These are phyloP conservation scores for Trachops cirrhosus DNA, from an alignment of 2,797 vertebrate species.

Conservation along the genomic window DNA sequence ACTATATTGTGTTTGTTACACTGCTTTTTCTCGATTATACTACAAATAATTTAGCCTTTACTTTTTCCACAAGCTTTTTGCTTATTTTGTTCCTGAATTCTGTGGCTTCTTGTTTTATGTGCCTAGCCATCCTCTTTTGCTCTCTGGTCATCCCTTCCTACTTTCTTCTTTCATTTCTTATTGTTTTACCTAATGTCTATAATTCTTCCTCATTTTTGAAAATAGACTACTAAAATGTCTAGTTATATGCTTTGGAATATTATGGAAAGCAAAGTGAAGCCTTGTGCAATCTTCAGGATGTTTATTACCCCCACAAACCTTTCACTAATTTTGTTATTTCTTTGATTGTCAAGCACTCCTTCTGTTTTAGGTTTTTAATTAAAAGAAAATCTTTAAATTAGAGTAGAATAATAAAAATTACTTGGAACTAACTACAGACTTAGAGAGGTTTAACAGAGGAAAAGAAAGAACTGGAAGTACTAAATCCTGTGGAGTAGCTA, in stretches of 20 bases:
- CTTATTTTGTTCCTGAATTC: neutral
- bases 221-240: neutral
- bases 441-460: neutral
- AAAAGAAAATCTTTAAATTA: neutral
- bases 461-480: neutral
- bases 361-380: neutral
- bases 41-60: neutral
- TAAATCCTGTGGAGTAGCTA: neutral
- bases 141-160: neutral
- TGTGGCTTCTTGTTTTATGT: neutral
- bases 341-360: neutral
- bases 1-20: neutral
- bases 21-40: neutral
- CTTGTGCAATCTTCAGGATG: neutral
- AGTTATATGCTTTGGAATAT: neutral
- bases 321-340: neutral
- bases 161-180: neutral
- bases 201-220: neutral
- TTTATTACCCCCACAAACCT: neutral
- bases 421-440: neutral
- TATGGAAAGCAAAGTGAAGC: neutral
- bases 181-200: neutral
- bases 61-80: neutral
- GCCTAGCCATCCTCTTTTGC: neutral
- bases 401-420: neutral